Base-by-base conservation (phyloP, 2,888 invertebrate genomes). In the Drosophila bunnanda region DNA sequence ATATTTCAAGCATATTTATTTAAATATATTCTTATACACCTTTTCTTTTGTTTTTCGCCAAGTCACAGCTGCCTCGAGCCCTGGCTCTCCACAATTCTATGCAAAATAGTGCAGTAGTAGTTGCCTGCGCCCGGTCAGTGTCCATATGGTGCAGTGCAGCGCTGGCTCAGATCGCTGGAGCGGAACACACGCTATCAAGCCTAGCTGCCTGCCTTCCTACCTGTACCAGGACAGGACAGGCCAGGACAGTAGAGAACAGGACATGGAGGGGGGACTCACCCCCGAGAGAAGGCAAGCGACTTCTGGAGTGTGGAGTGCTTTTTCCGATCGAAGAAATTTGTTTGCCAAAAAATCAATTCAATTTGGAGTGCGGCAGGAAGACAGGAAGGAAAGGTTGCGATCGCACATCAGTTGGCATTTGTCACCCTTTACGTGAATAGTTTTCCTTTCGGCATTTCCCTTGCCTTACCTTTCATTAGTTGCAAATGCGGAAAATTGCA, bases 401-500 rank as follows among this genome's bases (percentile, higher is more conserved):
- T 62, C 38, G 38, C 68, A 54, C 68, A 54, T 54, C 39, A 46
- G 34, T 69, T 54, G 53, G 39, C 69, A 55, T 55, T 61, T 70
- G 64, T 66, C 61, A 61, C 55, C 65, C 69, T 38, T 44, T 38
- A 8, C 12, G 52, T 44, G 8, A 22, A n/a, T 20, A 12, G 20
- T 36, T 38, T 46, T 22, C 28, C 20, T 39, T 53, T 39, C 9
- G 22, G 6, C 67, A 39, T 20, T 55, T 52, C 38, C 6, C 39
- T 30, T n/a, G n/a, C 39, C 39, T 20, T 25, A 25, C 70, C 68
- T 62, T 79, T 69, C 71, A 79, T 82, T 88, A 73, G 73, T 22
- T 58, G 78, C 65, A 46, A 85, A 88, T 82, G 84, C 88, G 84
- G 88, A 85, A 85, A 85, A 85, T 88, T 85, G 84, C 84, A 76